Evolutionary conservation across 1,140 invertebrate species (phyloP), one percentile per base, ranked within the genome.

Genomic region (Holcopasites calliopsidis): DNA sequence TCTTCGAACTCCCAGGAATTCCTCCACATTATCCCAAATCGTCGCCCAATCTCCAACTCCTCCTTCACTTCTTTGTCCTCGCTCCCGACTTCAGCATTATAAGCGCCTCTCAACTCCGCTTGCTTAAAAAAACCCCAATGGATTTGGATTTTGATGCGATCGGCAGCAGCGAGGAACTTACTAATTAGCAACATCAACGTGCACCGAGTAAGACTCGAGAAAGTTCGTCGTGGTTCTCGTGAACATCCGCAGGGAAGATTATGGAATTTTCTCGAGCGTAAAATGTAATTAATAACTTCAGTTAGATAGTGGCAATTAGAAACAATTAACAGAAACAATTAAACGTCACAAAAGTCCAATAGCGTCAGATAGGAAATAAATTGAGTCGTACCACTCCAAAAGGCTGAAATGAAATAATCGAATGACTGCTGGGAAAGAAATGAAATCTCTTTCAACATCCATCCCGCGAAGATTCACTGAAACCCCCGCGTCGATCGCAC

Each of bases 201-300:
- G 69, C 50, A 71, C 50, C 69, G 38, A 33, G 35, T 62, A 62
- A 71, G 57, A 33, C 57, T 42, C 49, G 18, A 26, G 3, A 18
- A 50, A 61, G 57, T 38, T 50, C 57, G 42, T 23, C 13, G 31
- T 21, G n/a, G 33, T 50, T 50, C 26, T 11, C 7, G 11, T 18
- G 68, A 33, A 58, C 35, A 2, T 54, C 13, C 18, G 8, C 0
- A 10, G 23, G 21, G 28, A 33, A 16, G 42, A 10, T 3, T 21
- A 13, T 31, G 38, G 21, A 40, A 35, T 10, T 21, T 18, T 35
- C 8, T n/a, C 4, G 4, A 13, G 31, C 18, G 11, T 0, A 6
- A 55, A 5, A 10, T 3, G 1, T 7, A 55, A 10, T 23, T 16
- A 13, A 13, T 2, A 5, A 50, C 8, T 47, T 7, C 18, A n/a